Evolutionary conservation across 2,888 invertebrate species (phyloP), one percentile per base, ranked within the genome.

Genomic region (Tribolium freemani): DNA sequence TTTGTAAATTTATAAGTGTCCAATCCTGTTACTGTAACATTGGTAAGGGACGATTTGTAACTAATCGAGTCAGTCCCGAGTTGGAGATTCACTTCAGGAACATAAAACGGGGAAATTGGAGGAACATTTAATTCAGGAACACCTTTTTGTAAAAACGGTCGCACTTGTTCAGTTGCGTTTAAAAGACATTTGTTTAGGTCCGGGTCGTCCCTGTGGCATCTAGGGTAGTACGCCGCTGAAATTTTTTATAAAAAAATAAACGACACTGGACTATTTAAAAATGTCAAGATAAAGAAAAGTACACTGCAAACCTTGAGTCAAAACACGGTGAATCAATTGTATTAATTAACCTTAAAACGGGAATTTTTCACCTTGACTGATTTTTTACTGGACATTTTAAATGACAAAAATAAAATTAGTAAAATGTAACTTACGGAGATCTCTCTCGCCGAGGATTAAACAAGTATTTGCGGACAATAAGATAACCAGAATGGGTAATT

Each of bases 91-190:
- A 75, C 73, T 85, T 87, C 82, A 0, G 87, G 84, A 5, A 88
- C 77, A 5, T 75, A 66, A 6, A 88, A 82, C 0, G 88, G 88
- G 54, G 88, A 88, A 69, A 87, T 86, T 0, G 86, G 76, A 4
- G 88, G 88, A 30, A 88, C 83, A 13, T 83, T 80, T 13, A 88
- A 80, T 48, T 82, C 84, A 8, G 85, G 83, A 16, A 88, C 86
- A 3, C 88, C 88, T 58, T 79, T 76, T 31, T 77, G 82, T 13
- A 88, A 76, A 68, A 86, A 82, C 1, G 87, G 86, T 54, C 79
- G 83, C 48, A 88, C 77, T 1, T 73, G 69, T 38, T 87, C 83
- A 2, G 88, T 82, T 21, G 87, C 86, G 2, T 82, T 74, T 58
- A 83, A 83, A 45, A 88, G 78, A 76, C 88, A 88, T 30, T 85